A percentile compares a stretch with the other conserved stretches of the same genome.
Conservation (phyloP, 2,888 invertebrate genomes). For the Sarcophaga carnaria region DNA sequence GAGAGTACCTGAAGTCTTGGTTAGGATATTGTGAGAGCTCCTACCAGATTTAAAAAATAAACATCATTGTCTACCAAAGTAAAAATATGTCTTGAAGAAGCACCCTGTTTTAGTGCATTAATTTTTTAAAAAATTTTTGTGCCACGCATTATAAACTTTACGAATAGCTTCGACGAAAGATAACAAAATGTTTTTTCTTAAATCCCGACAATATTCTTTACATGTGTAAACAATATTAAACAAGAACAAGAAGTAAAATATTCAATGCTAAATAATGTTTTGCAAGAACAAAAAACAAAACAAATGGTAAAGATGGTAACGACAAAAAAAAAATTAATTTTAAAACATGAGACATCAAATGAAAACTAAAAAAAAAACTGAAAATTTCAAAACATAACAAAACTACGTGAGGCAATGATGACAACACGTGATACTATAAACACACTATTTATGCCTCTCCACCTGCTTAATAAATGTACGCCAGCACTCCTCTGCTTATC, state of each 20-base stretch:
- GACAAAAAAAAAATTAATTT: slow-evolving; percentile 22
- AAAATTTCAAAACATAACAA: slow-evolving; percentile 76
- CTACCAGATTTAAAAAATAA: no score
- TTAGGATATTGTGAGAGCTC: no score
- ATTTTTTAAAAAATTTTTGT: not conserved
- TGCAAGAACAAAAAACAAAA: slow-evolving; percentile 1
- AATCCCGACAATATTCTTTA: slow-evolving; percentile 47
- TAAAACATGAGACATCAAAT: slow-evolving; percentile 26
- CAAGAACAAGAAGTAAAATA: not conserved
- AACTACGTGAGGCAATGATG: slow-evolving; percentile 81
- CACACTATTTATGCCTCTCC: slow-evolving; percentile 43
- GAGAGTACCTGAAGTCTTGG: no score
- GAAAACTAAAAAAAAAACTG: slow-evolving; percentile 20
- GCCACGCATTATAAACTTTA: slow-evolving; percentile 49
- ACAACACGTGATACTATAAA: slow-evolving; percentile 80
- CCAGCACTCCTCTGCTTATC: not conserved
- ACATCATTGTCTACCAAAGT: no score
- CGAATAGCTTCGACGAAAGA: not conserved
- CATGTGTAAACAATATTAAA: slow-evolving; percentile 13
- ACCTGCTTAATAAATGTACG: slow-evolving; percentile 18
- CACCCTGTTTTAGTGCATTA: no score
- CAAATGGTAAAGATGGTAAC: slow-evolving; percentile 32
- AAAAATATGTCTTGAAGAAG: no score
- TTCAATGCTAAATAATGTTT: slow-evolving; percentile 38
- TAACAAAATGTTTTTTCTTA: not conserved